Evolutionary conservation across 2,888 invertebrate genomes (phyloP).

Genomic region (Uloborus plumipes): DNA sequence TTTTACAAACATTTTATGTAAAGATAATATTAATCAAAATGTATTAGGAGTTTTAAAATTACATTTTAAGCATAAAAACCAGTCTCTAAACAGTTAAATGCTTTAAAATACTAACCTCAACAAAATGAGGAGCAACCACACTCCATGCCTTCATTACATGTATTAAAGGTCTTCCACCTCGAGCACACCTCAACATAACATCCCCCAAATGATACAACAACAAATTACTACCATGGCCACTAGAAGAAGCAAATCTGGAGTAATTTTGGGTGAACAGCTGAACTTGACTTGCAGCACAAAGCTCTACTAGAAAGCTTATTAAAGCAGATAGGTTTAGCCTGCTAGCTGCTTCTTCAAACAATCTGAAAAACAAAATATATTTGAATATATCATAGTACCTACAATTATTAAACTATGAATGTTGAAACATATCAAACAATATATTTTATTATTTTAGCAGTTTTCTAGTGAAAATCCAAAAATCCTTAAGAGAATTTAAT

Average conservation of each 20-base stretch:
- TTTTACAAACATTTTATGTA: not conserved
- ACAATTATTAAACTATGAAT: not conserved
- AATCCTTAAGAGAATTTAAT: too few relatives aligned
- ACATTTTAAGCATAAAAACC: not conserved
- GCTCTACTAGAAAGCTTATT: slow-evolving; percentile 83
- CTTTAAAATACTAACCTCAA: slow-evolving; percentile 76
- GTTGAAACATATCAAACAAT: too few relatives aligned
- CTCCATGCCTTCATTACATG: slow-evolving; percentile 94
- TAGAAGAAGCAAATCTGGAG: slow-evolving; percentile 21
- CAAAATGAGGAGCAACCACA: slow-evolving; percentile 90
- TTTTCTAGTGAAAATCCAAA: too few relatives aligned
- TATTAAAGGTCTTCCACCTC: slow-evolving; percentile 87
- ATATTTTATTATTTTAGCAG: too few relatives aligned
- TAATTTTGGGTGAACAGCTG: slow-evolving; percentile 75
- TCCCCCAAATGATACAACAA: slow-evolving; percentile 88
- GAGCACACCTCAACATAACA: slow-evolving; percentile 87
- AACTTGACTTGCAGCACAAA: slow-evolving; percentile 88
- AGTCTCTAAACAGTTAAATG: not conserved
- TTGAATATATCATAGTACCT: not conserved
- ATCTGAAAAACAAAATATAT: slow-evolving; percentile 71
- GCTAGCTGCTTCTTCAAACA: slow-evolving; percentile 90
- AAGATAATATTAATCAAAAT: not conserved
- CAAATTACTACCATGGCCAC: slow-evolving; percentile 68
- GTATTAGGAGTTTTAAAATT: too few relatives aligned
- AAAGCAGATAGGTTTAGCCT: slow-evolving; percentile 88